Percentiles rank a stretch among this genome's conserved stretches.
phyloP scores from a whole-genome alignment of 2,797 vertebrate genomes.

The Alca torda region DNA sequence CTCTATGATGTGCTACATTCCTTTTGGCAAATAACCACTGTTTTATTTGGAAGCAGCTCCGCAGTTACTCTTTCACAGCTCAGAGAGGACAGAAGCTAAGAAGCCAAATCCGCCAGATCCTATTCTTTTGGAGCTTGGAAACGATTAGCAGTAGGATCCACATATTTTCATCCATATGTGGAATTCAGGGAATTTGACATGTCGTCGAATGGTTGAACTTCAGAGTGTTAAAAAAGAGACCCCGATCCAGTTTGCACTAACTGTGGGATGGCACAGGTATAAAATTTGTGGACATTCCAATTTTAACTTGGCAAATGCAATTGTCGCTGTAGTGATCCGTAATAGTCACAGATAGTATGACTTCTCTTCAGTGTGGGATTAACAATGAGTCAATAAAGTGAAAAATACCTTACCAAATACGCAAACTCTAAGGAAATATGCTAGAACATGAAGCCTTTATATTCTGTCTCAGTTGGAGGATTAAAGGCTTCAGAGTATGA shows the following conservation, averaged over 20 bases:
- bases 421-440: conserved; percentile 50
- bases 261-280: conserved; percentile 12
- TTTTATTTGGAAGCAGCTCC: background rate
- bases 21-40: background rate
- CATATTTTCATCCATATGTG: background rate
- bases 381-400: conserved; percentile 29
- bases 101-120: background rate
- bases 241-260: background rate
- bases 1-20: background rate
- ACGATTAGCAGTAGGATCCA: background rate
- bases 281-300: conserved; percentile 33
- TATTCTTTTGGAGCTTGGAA: background rate
- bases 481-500: conserved; percentile 56
- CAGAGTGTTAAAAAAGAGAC: background rate
- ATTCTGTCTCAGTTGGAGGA: conserved; percentile 45
- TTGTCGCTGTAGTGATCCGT: background rate
- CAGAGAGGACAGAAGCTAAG: background rate
- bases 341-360: background rate
- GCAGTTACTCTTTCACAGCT: background rate
- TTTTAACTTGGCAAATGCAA: conserved; percentile 59
- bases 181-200: background rate
- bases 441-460: conserved; percentile 38
- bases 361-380: background rate
- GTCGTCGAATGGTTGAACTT: background rate
- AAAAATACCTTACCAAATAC: conserved; percentile 30